These are phyloP conservation scores for Prietella phreatophila DNA, from an alignment of 2,113 vertebrate genomes.

Conservation along the genomic window DNA sequence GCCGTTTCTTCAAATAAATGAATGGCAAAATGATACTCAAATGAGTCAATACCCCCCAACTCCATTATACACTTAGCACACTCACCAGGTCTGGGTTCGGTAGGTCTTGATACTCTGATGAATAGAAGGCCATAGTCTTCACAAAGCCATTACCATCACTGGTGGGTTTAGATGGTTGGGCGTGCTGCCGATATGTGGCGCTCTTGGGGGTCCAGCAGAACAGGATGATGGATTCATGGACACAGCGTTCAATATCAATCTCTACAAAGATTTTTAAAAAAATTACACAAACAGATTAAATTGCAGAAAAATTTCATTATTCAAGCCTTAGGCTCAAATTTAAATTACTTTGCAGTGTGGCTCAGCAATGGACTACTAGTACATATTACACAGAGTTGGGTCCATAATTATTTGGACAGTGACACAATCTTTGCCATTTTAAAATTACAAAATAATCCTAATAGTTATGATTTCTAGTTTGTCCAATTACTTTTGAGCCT, in stretches of 20 bases:
- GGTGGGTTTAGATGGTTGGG: conserved; percentile 76
- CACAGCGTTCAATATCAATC: conserved; percentile 95
- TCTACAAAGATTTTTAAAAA: conserved; percentile 67
- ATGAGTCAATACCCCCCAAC: background rate
- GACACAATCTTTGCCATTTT: no score
- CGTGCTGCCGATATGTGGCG: conserved; percentile 89
- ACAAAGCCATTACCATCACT: conserved; percentile 63
- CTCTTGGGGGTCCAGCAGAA: conserved; percentile 97
- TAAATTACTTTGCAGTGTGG: background rate
- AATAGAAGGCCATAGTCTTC: conserved; percentile 71
- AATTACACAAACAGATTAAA: background rate
- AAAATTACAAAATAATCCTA: no score
- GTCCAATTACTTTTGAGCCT: no score
- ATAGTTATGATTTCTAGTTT: no score
- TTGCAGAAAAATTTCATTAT: no score
- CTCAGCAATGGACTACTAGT: background rate
- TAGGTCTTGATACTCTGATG: conserved; percentile 83
- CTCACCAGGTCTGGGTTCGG: conserved; percentile 85
- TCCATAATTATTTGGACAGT: no score
- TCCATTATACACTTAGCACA: conserved; percentile 14
- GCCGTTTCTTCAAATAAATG: background rate
- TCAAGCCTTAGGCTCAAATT: background rate
- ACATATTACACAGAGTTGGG: background rate
- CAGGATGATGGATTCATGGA: conserved; percentile 93
- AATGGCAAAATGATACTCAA: background rate